phyloP scores from a whole-genome alignment of 1,140 invertebrate species.

The Brachionus paranguensis region DNA sequence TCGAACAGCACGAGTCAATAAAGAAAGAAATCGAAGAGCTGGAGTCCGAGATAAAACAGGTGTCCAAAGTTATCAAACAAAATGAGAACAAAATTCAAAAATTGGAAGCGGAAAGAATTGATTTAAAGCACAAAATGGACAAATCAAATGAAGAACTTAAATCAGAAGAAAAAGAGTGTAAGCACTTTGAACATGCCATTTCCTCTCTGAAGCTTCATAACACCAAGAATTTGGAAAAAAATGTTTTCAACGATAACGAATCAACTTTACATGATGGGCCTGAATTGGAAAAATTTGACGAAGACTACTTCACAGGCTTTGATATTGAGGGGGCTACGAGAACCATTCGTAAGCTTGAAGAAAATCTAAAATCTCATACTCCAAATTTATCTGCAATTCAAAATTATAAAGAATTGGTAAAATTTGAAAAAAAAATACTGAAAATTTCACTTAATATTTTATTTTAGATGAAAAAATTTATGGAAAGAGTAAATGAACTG shows the following conservation, averaged over 20 bases:
- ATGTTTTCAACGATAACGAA: background rate
- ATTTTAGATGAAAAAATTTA: constrained; percentile 64
- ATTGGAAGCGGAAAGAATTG: constrained; percentile 23
- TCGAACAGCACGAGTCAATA: constrained; percentile 61
- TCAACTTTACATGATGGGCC: background rate
- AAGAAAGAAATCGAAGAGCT: constrained; percentile 54
- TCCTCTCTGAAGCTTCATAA: constrained; percentile 27
- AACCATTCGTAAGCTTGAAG: constrained; percentile 57
- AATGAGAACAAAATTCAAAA: constrained; percentile 35
- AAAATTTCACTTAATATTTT: background rate
- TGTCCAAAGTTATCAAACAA: constrained; percentile 18
- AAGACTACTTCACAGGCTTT: background rate
- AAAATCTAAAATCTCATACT: constrained; percentile 64
- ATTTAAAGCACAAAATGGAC: constrained; percentile 25
- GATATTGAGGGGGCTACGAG: background rate
- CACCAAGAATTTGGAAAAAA: constrained; percentile 35
- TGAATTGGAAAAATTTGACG: background rate
- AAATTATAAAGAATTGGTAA: constrained; percentile 64
- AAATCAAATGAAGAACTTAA: constrained; percentile 36
- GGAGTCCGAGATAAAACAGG: background rate
- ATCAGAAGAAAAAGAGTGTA: background rate
- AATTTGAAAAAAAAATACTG: background rate
- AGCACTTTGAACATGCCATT: background rate
- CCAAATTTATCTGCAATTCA: constrained; percentile 74
- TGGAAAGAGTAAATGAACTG: constrained; percentile 70